phyloP scores from a whole-genome alignment of 2,113 vertebrate genomes.

The Erythrocercus mccallii region DNA sequence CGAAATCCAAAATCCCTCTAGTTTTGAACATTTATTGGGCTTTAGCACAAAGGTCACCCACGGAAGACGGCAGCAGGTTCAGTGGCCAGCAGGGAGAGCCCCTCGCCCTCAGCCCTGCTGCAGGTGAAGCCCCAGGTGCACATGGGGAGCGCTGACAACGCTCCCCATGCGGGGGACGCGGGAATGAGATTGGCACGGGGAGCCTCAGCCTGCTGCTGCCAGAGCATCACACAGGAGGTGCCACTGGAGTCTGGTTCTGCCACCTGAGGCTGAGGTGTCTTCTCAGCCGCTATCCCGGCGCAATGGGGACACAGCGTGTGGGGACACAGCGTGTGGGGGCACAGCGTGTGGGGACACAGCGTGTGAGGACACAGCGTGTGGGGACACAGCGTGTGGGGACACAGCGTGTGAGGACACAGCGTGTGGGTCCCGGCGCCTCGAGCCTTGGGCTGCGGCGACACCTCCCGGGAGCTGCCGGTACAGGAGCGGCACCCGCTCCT shows the following conservation, averaged over 20 bases:
- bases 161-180: fast-evolving
- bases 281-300: neutral
- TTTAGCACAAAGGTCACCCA: neutral
- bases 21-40: neutral
- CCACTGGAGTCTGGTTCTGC: fast-evolving
- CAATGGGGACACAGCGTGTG: fast-evolving
- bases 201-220: neutral
- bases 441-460: slow-evolving; percentile 67
- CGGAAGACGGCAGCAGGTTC: neutral
- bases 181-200: fast-evolving
- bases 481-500: neutral
- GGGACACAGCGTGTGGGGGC: neutral
- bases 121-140: fast-evolving
- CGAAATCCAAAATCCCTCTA: neutral
- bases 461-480: slow-evolving; percentile 21
- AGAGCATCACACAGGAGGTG: fast-evolving
- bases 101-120: neutral
- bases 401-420: neutral
- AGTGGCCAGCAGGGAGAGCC: neutral
- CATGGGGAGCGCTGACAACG: fast-evolving
- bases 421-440: fast-evolving
- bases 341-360: no score
- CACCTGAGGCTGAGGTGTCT: neutral
- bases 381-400: neutral
- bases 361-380: no score